phyloP scores from a whole-genome alignment of 1,140 invertebrate species.

The Lasaia peninsularis region DNA sequence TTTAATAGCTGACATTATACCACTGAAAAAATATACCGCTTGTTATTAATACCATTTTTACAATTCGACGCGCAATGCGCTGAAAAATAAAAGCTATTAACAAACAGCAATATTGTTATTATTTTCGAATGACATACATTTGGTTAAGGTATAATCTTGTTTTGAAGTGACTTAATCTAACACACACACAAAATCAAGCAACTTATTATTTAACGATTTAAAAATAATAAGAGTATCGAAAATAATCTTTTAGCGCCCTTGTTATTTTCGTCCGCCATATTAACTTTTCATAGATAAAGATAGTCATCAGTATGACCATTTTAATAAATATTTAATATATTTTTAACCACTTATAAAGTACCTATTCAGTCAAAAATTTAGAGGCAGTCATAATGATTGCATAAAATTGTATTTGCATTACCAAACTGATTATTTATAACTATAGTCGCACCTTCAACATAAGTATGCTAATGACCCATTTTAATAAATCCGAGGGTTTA shows the following conservation, averaged over 20 bases:
- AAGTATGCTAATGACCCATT: no score
- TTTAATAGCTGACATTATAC: constrained; percentile 83
- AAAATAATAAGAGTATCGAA: constrained; percentile 45
- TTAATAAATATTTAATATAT: no score
- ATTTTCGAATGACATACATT: constrained; percentile 13
- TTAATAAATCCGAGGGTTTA: no score
- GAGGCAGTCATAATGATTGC: no score
- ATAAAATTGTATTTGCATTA: no score
- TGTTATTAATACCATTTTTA: background rate
- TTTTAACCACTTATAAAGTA: no score
- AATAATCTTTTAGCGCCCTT: constrained; percentile 74
- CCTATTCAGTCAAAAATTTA: no score
- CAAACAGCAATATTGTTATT: constrained; percentile 11
- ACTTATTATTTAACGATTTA: constrained; percentile 19
- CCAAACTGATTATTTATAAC: no score
- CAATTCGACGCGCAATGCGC: constrained; percentile 13
- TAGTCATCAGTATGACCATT: background rate
- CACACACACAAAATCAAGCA: constrained; percentile 17
- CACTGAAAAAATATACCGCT: constrained; percentile 1
- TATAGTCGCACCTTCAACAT: no score
- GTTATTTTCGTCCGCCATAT: constrained; percentile 76
- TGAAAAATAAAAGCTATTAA: constrained; percentile 16
- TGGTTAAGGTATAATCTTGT: background rate
- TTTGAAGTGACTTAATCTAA: background rate
- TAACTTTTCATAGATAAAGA: constrained; percentile 35